These are phyloP conservation scores for Leptinotarsa defecta DNA, from an alignment of 1,140 invertebrate species.

Conservation along the genomic window DNA sequence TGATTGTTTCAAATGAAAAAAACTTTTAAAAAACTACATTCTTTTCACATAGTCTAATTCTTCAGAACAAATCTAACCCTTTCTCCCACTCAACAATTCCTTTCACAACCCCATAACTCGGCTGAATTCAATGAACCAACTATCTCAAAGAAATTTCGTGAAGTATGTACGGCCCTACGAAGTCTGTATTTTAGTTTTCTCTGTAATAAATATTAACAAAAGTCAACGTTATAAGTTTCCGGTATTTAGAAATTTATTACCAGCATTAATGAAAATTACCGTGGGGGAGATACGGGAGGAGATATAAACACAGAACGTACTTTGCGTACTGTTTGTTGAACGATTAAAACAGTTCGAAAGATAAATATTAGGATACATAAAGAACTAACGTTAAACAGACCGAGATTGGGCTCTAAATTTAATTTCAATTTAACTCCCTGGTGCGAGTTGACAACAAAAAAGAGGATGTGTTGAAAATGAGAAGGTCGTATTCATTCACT, in stretches of 20 bases:
- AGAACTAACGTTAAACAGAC: slow-evolving; percentile 35
- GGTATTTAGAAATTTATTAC: slow-evolving; percentile 33
- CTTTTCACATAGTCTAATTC: no score
- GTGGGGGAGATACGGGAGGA: slow-evolving; percentile 30
- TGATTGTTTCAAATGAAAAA: no score
- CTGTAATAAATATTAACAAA: slow-evolving; percentile 25
- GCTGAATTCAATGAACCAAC: not conserved
- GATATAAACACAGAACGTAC: slow-evolving; percentile 33
- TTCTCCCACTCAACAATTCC: no score
- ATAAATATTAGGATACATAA: slow-evolving; percentile 44
- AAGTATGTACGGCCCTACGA: not conserved
- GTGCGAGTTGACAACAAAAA: not conserved
- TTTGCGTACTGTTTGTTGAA: slow-evolving; percentile 43
- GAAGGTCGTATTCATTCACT: not conserved
- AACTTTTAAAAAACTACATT: no score
- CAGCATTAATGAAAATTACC: slow-evolving; percentile 32
- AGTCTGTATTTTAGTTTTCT: slow-evolving; percentile 22
- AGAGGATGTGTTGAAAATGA: not conserved
- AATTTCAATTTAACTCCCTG: slow-evolving; percentile 15
- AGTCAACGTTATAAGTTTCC: slow-evolving; percentile 34
- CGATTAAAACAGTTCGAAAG: slow-evolving; percentile 48
- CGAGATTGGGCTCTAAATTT: slow-evolving; percentile 17
- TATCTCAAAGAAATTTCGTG: slow-evolving; percentile 3
- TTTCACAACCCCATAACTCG: not conserved
- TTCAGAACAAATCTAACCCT: no score